A percentile compares a stretch with the other conserved stretches of the same genome.
Conservation (phyloP, 2,113 vertebrate genomes). For the Callospermophilus lateralis region DNA sequence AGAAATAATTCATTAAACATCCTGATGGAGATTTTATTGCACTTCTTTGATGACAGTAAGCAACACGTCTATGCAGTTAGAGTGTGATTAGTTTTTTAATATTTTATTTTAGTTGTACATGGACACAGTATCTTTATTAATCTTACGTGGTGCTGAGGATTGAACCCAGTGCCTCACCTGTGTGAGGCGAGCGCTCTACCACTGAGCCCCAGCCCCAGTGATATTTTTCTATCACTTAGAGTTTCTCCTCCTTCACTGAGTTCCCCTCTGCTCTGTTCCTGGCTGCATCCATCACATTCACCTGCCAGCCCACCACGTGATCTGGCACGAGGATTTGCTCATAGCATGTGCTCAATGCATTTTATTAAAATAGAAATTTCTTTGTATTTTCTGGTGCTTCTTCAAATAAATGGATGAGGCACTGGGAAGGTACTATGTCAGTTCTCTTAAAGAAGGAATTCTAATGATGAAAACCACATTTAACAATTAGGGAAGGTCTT, state of each 20-base stretch:
- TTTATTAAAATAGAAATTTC: neutral
- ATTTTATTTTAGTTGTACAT: too few species aligned
- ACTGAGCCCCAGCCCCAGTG: too few species aligned
- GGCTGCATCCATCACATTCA: rapidly evolving
- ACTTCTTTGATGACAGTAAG: neutral
- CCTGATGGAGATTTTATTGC: neutral
- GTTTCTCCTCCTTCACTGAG: neutral
- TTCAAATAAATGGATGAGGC: neutral
- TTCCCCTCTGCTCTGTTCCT: rapidly evolving
- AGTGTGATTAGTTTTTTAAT: neutral
- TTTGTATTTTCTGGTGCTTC: neutral
- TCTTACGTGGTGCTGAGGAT: too few species aligned
- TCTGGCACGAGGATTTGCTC: neutral
- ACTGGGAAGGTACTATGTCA: neutral
- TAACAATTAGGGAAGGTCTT: constrained; percentile 36
- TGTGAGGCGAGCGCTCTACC: too few species aligned
- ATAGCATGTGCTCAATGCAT: neutral
- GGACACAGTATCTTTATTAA: too few species aligned
- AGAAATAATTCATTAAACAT: neutral
- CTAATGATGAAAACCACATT: constrained; percentile 26
- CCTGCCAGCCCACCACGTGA: too few species aligned
- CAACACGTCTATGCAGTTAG: too few species aligned
- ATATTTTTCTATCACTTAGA: neutral
- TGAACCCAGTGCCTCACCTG: too few species aligned
- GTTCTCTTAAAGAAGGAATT: neutral